Evolutionary conservation across 1,140 invertebrate genomes (phyloP).

Genomic region (Phymastichus coffea): DNA sequence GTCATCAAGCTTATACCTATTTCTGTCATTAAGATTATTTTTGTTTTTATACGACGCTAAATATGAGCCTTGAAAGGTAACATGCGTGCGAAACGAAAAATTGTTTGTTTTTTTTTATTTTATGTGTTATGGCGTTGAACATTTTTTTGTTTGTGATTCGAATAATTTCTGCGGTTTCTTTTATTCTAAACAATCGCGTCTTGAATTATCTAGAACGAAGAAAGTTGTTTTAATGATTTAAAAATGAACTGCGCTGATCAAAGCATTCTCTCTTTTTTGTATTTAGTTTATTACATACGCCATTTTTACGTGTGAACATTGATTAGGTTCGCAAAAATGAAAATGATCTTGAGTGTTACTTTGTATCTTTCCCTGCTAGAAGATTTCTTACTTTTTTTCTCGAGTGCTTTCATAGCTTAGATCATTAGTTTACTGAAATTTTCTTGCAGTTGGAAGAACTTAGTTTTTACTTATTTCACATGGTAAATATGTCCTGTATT

Average conservation of each 20-base stretch:
- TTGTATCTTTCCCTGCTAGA: slow-evolving; percentile 5
- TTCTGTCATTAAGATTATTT: slow-evolving; percentile 11
- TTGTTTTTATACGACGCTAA: slow-evolving; percentile 7
- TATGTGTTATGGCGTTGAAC: too few relatives aligned
- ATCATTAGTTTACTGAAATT: too few relatives aligned
- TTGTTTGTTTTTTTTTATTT: too few relatives aligned
- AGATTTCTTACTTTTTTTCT: too few relatives aligned
- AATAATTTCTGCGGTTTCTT: too few relatives aligned
- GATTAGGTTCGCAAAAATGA: background rate
- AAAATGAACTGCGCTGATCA: background rate
- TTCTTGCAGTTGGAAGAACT: slow-evolving; percentile 5
- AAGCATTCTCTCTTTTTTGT: slow-evolving; percentile 19
- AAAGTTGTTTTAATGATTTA: background rate
- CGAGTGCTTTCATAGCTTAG: background rate
- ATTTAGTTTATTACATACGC: background rate
- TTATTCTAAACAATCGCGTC: too few relatives aligned
- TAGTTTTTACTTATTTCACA: slow-evolving; percentile 14
- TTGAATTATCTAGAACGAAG: too few relatives aligned
- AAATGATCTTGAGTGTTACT: slow-evolving; percentile 11
- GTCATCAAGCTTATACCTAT: too few relatives aligned
- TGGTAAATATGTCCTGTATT: slow-evolving; percentile 22
- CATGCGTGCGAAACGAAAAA: background rate
- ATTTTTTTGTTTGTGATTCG: too few relatives aligned
- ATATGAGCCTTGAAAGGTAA: slow-evolving; percentile 1
- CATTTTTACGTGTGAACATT: slow-evolving; percentile 6